Percentiles rank a stretch among this genome's conserved stretches.
Conservation (phyloP, 1,140 invertebrate species). For the Drosophila aff. region DNA sequence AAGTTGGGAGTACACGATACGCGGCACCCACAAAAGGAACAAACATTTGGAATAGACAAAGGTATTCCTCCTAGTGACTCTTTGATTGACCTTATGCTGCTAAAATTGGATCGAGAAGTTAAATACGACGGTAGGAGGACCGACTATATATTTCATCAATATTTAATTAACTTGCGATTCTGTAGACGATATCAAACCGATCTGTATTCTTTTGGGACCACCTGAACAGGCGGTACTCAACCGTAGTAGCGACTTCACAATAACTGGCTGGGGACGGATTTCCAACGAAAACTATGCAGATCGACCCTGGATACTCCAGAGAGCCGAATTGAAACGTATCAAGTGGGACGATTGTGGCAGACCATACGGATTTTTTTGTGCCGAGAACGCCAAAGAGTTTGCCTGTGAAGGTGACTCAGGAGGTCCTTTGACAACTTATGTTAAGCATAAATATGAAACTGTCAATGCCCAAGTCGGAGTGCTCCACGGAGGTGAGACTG, state of each 20-base stretch:
- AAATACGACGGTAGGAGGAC: neutral
- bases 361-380: neutral
- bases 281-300: accelerated
- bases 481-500: too few species aligned
- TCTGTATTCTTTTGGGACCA: neutral
- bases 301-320: neutral
- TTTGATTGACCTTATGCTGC: neutral
- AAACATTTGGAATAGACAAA: neutral
- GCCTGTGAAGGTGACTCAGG: neutral
- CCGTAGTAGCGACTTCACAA: neutral
- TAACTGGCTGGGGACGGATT: neutral
- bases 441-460: too few species aligned
- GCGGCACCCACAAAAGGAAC: neutral
- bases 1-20: neutral
- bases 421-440: neutral
- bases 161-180: neutral
- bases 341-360: neutral
- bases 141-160: neutral
- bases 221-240: too few species aligned
- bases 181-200: neutral
- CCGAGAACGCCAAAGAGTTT: neutral
- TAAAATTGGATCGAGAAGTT: neutral
- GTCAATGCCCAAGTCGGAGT: too few species aligned
- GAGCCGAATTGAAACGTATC: neutral
- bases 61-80: neutral